These are phyloP conservation scores for Eublepharis macularius DNA, from an alignment of 2,113 vertebrate species.

Conservation along the genomic window DNA sequence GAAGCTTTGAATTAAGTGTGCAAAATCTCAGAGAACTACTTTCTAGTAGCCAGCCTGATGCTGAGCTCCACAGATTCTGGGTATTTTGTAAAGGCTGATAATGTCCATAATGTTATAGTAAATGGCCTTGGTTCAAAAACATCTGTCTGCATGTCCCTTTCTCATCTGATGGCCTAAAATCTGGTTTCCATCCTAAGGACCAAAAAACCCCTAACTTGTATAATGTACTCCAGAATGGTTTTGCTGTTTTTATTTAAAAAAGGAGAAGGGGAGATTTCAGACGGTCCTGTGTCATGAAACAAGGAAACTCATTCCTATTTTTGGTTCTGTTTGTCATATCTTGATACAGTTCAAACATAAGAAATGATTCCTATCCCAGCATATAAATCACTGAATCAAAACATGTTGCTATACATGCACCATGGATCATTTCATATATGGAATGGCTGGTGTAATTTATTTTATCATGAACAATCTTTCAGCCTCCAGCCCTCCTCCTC, in stretches of 20 bases:
- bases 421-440: neutral
- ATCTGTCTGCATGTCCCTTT: conserved; percentile 27
- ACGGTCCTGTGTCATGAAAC: neutral
- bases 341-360: conserved; percentile 10
- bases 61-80: neutral
- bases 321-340: neutral
- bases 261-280: neutral
- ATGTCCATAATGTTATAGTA: conserved; percentile 17
- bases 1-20: neutral
- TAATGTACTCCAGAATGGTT: conserved; percentile 6
- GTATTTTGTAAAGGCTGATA: conserved; percentile 18
- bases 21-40: neutral
- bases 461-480: conserved; percentile 7
- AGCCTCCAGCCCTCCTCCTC: neutral
- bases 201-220: neutral
- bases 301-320: conserved; percentile 7
- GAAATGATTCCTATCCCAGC: conserved; percentile 9
- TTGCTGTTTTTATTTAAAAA: neutral
- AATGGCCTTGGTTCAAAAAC: conserved; percentile 17
- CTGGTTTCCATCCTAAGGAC: neutral
- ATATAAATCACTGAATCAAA: neutral
- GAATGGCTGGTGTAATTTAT: neutral
- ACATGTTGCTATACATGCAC: conserved; percentile 10
- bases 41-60: neutral
- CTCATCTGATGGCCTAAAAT: conserved; percentile 4